Conservation (phyloP, 2,113 vertebrate genomes). For the Tachuris rubrigastra region DNA sequence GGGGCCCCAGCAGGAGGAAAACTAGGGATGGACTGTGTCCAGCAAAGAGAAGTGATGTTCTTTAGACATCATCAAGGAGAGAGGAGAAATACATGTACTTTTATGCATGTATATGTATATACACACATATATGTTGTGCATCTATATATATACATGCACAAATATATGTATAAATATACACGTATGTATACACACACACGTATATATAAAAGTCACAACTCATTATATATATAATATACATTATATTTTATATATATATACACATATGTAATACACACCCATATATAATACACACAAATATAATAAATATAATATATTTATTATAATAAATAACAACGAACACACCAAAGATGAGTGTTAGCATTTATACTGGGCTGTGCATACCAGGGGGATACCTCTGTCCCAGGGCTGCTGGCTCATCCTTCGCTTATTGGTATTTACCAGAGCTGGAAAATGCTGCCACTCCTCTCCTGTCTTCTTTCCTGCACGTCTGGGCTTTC, state of each 20-base stretch:
- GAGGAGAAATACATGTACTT: not conserved
- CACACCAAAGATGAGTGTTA: not conserved
- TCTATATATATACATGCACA: too few species aligned
- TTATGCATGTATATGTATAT: not conserved
- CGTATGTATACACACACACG: rapidly evolving
- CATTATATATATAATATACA: too few species aligned
- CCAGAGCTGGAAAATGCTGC: not conserved
- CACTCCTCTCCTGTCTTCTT: not conserved
- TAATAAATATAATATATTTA: too few species aligned
- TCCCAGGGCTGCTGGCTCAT: not conserved
- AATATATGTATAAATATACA: too few species aligned
- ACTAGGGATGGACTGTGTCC: not conserved
- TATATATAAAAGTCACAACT: rapidly evolving
- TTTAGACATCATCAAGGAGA: not conserved
- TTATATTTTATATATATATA: too few species aligned
- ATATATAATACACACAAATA: not conserved
- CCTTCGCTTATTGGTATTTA: not conserved
- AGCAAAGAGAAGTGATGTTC: not conserved
- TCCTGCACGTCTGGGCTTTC: not conserved
- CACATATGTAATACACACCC: rapidly evolving
- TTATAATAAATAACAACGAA: too few species aligned
- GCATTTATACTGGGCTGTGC: not conserved
- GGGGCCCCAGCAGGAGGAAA: not conserved
- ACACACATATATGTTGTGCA: not conserved
- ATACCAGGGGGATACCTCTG: not conserved